phyloP scores from a whole-genome alignment of 2,113 vertebrate genomes.

The Hippolais icterina region DNA sequence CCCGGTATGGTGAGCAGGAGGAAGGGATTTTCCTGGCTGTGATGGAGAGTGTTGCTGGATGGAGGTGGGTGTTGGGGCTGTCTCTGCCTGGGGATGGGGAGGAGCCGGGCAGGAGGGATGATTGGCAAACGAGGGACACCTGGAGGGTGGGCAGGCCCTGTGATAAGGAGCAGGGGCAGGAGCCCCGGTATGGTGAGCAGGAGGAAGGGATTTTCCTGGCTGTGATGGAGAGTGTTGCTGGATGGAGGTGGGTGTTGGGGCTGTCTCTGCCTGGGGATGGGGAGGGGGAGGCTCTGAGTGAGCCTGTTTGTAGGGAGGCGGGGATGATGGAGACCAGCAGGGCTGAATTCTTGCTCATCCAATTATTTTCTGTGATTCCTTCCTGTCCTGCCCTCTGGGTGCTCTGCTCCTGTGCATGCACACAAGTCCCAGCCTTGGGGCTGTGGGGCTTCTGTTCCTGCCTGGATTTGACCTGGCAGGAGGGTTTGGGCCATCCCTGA shows the following conservation, averaged over 20 bases:
- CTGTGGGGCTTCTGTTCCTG: background rate
- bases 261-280: background rate
- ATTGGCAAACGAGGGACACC: background rate
- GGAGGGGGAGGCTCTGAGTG: background rate
- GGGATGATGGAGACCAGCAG: background rate
- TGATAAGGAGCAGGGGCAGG: background rate
- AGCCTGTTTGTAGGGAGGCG: background rate
- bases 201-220: background rate
- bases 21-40: rapidly evolving
- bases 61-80: background rate
- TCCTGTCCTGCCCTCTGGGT: background rate
- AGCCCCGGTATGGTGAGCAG: rapidly evolving
- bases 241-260: rapidly evolving
- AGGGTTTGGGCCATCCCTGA: background rate
- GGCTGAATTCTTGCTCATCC: background rate
- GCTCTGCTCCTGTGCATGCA: background rate
- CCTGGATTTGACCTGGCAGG: background rate
- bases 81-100: background rate
- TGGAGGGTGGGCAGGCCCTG: background rate
- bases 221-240: rapidly evolving
- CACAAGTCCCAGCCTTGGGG: rapidly evolving
- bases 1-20: rapidly evolving
- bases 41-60: rapidly evolving
- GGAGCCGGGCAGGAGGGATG: background rate
- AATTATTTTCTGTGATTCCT: background rate